Conservation (phyloP, 2,888 invertebrate species). For the Oxystoma pomonae region DNA sequence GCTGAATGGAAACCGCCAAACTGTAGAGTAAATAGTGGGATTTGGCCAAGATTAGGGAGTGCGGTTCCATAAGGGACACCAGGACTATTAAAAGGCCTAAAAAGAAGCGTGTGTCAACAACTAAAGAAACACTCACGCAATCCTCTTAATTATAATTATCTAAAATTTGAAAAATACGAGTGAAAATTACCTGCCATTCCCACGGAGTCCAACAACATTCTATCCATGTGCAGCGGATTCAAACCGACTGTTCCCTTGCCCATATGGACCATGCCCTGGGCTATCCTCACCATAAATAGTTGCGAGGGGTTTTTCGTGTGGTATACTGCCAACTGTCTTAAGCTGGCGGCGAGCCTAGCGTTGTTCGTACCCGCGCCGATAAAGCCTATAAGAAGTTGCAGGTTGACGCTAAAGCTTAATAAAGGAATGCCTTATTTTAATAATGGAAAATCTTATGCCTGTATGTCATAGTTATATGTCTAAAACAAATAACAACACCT, state of each 20-base stretch:
- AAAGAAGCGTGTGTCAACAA: no score
- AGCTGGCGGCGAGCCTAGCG: conserved; percentile 91
- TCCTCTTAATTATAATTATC: conserved; percentile 1
- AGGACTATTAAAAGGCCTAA: conserved; percentile 40
- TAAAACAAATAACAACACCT: no score
- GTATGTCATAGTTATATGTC: no score
- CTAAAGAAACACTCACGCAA: no score
- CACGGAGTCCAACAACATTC: conserved; percentile 88
- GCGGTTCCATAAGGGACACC: conserved; percentile 40
- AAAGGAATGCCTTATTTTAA: no score
- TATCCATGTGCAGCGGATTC: conserved; percentile 93
- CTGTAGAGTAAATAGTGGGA: conserved; percentile 93
- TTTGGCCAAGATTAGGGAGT: conserved; percentile 68
- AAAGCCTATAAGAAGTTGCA: conserved; percentile 26
- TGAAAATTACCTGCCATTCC: conserved; percentile 77
- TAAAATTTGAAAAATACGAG: no score
- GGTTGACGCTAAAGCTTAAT: no score
- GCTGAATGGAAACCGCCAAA: conserved; percentile 95
- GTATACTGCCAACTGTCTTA: conserved; percentile 93
- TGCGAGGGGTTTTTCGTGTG: conserved; percentile 96
- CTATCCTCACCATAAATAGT: conserved; percentile 94
- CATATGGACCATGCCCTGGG: conserved; percentile 93
- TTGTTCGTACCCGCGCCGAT: conserved; percentile 59
- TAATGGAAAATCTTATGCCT: no score
- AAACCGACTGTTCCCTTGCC: conserved; percentile 98